Base-by-base conservation (phyloP, 37 sponge, comb jelly and placozoan genomes). In the Halichondria panicea region DNA sequence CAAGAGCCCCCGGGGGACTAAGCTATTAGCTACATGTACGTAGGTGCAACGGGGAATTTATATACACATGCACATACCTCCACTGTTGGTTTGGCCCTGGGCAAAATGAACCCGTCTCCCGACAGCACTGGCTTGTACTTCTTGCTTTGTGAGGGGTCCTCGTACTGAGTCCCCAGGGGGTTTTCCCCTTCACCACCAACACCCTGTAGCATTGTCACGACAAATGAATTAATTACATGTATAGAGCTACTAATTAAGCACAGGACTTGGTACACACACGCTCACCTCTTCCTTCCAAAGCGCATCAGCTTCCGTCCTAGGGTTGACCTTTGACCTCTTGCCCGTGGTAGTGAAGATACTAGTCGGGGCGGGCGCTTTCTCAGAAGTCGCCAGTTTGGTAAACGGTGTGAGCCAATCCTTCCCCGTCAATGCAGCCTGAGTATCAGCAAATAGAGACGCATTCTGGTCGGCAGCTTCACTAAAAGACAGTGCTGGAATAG, bases 281-380 rank as follows among this genome's bases (percentile, higher is more conserved):
- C 8, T 2, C 12, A 11, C 52, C 46, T 57, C 78, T 52, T 77
- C 65, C 28, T 25, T 34, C 77, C 77, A 75, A 24, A 75, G 24
- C 0, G 33, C 46, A 19, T 59, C 75, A 25, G 42, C 62, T 19
- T 45, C 64, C 6, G 48, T 48, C 22, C 32, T 35, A 28, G 72
- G 53, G 4, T 46, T 81, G n/a, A 46, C 81, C 55, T 81, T 81
- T 21, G 72, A 43, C 55, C 82, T 72, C 52, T 35, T 62, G 8
- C 82, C 82, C 4, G 64, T 74, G 0, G 55, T 71, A 3, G 57
- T 67, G 57, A 36, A 66, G 31, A 55, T 21, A n/a, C 34, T 42
- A 40, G 70, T 50, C 9, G n/a, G n/a, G n/a, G n/a, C n/a, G n/a
- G n/a, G n/a, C n/a, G n/a, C n/a, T n/a, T n/a, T n/a, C n/a, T n/a